Evolutionary conservation across 2,797 vertebrate species (phyloP).

Genomic region (Smutsia temminckii): DNA sequence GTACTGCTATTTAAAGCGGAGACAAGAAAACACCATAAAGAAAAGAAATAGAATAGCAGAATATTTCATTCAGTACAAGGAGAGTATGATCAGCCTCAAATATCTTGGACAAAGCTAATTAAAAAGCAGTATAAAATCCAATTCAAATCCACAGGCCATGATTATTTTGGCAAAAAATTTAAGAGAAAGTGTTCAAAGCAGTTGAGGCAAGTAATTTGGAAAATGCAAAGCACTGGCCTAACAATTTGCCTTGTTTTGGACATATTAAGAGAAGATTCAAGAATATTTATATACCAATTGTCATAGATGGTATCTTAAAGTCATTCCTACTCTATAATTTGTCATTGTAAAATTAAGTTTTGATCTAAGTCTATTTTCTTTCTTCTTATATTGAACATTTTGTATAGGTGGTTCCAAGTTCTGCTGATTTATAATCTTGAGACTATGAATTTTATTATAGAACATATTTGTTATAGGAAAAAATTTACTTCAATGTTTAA

Average conservation of each 20-base stretch:
- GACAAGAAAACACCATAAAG: neutral
- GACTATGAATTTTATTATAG: neutral
- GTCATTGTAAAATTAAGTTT: conserved; percentile 30
- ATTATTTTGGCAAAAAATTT: neutral
- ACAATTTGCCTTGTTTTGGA: neutral
- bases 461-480: conserved; percentile 22
- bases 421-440: conserved; percentile 40
- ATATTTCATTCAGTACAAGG: neutral
- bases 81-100: neutral
- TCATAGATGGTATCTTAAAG: neutral
- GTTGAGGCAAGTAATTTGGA: conserved; percentile 8
- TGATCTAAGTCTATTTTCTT: conserved; percentile 44
- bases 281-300: conserved; percentile 15
- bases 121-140: conserved; percentile 20
- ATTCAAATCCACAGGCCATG: neutral
- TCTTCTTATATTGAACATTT: conserved; percentile 25
- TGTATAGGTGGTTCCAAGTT: conserved; percentile 40
- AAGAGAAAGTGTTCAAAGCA: conserved; percentile 11
- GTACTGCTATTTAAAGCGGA: conserved; percentile 42
- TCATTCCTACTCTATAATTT: conserved; percentile 7
- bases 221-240: conserved; percentile 39
- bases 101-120: conserved; percentile 36
- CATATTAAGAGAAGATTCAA: conserved; percentile 19
- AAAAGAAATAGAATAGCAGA: neutral
- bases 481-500: conserved; percentile 29